Base-by-base conservation (phyloP, 2,888 invertebrate genomes). In the Erannis defoliaria region DNA sequence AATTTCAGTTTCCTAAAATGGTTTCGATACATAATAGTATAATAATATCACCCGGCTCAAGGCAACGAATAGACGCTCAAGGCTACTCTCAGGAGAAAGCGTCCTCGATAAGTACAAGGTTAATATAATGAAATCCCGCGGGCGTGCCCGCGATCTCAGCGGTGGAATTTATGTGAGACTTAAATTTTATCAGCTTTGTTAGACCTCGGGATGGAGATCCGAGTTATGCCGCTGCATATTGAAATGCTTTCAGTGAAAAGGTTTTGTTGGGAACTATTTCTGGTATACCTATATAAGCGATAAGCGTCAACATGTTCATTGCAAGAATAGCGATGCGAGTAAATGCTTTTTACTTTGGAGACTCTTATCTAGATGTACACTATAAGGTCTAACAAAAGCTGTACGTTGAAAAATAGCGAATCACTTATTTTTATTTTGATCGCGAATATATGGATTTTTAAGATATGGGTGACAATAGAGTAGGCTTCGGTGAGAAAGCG, bases 61-160 rank as follows among this genome's bases (percentile, higher is more conserved):
- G 82, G 80, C 72, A 38, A 29, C n/a, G 12, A 5, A 14, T 29
- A 19, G 12, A 18, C 18, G 5, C 12, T 40, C 51, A 82, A 82
- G 82, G 80, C 71, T 58, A 45, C 57, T 48, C 50, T 77, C 68
- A 70, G 66, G 42, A 66, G 75, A 80, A 71, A 83, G 77, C 71
- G 66, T 75, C 75, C 75, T 73, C 75, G 71, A 84, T 82, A 85
- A 81, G 81, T 85, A 79, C 79, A 84, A 87, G 84, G 84, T 79
- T 78, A 29, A 75, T 70, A 64, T 69, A 62, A 68, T 72, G 63
- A 75, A 74, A 72, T 75, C 73, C 74, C 76, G 68, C 68, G 68
- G 72, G 75, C 71, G 66, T 66, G 68, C 64, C 53, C 57, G 53
- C 23, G 51, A 49, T 43, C 29, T 23, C 31, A 6, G 16, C 37